Evolutionary conservation across 2,113 vertebrate species (phyloP).

Genomic region (Pontoporia blainvillei): DNA sequence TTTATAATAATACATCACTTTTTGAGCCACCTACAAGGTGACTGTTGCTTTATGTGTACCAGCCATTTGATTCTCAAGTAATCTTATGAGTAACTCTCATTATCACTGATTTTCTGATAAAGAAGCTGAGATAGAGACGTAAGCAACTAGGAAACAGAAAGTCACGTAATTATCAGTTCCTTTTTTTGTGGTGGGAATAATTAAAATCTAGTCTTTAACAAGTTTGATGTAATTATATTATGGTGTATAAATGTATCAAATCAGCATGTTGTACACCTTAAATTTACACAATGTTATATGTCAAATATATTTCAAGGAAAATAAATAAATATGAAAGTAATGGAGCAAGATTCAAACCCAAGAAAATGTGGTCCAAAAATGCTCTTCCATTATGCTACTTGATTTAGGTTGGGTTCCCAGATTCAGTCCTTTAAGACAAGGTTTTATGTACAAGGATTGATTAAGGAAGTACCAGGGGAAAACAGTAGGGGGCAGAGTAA

Average conservation of each 20-base stretch:
- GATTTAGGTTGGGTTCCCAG: background rate
- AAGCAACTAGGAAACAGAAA: background rate
- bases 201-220: background rate
- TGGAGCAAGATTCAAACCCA: background rate
- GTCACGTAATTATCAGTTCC: background rate
- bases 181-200: background rate
- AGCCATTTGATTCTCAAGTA: background rate
- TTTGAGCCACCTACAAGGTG: background rate
- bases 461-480: background rate
- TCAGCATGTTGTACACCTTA: background rate
- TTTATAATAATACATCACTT: background rate
- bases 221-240: background rate
- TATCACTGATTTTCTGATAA: background rate
- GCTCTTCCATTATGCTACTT: background rate
- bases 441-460: background rate
- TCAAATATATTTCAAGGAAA: background rate
- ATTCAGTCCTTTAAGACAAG: background rate
- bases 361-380: background rate
- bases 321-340: background rate
- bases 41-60: background rate
- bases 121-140: background rate
- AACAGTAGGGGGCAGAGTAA: background rate
- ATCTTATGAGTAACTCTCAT: background rate
- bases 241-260: background rate
- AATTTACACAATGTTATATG: background rate